These are phyloP conservation scores for Lemur catta DNA, from an alignment of 2,797 vertebrate species.

Conservation along the genomic window DNA sequence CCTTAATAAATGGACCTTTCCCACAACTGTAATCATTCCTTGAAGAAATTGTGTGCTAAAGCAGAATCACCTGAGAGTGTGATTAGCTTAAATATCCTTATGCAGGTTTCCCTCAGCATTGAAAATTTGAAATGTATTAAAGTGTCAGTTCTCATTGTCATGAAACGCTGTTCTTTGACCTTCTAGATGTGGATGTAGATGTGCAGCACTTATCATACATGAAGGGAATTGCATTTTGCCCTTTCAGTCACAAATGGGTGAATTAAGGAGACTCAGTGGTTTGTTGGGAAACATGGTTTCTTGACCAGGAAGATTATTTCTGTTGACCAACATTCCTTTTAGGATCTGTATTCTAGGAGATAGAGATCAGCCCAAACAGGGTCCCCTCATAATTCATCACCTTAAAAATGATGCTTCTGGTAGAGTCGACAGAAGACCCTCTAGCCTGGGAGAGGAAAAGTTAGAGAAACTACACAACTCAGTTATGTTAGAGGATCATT, in stretches of 20 bases:
- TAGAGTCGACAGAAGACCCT: background rate
- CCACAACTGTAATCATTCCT: background rate
- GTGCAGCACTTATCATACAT: no score
- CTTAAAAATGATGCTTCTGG: background rate
- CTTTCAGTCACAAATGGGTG: background rate
- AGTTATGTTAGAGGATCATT: background rate
- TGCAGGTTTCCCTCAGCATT: background rate
- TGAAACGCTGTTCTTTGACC: background rate
- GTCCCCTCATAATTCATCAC: background rate
- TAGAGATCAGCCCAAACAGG: background rate
- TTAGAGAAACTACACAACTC: background rate
- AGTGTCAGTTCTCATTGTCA: background rate
- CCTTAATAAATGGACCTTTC: background rate
- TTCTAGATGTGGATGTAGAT: background rate
- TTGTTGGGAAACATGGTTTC: background rate
- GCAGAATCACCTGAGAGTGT: background rate
- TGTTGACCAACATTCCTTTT: background rate
- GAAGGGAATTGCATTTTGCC: background rate
- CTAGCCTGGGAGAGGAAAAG: background rate
- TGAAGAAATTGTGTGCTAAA: constrained; percentile 13
- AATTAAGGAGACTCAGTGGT: background rate
- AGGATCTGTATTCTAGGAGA: background rate
- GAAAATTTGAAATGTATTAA: background rate
- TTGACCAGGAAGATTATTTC: background rate
- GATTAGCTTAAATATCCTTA: background rate